phyloP scores from a whole-genome alignment of 2,888 invertebrate species.

The Automeris io region DNA sequence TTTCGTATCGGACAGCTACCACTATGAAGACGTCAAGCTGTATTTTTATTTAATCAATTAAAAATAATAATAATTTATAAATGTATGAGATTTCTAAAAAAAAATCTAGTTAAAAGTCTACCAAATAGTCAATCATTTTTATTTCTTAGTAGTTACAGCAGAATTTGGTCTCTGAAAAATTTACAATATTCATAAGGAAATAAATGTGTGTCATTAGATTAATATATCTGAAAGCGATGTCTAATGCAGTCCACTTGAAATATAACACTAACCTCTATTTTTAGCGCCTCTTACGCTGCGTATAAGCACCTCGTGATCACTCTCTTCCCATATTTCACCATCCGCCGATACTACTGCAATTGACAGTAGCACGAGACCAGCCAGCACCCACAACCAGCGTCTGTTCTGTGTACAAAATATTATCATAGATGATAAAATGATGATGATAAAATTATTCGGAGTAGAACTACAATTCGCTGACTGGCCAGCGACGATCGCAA shows the following conservation, averaged over 20 bases:
- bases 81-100: too few species aligned
- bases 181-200: too few species aligned
- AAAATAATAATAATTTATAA: too few species aligned
- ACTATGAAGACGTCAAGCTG: too few species aligned
- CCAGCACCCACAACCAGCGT: slow-evolving; percentile 59
- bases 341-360: slow-evolving; percentile 73
- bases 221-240: background rate
- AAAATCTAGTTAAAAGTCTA: too few species aligned
- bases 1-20: too few species aligned
- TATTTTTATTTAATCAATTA: too few species aligned
- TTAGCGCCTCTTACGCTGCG: slow-evolving; percentile 88
- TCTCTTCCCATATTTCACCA: slow-evolving; percentile 87
- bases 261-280: slow-evolving; percentile 79
- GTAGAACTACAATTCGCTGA: background rate
- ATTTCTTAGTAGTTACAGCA: too few species aligned
- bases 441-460: background rate
- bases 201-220: background rate
- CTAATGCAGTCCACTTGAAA: background rate
- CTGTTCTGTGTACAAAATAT: slow-evolving; percentile 33
- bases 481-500: background rate
- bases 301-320: slow-evolving; percentile 86
- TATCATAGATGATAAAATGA: background rate
- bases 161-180: too few species aligned
- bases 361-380: slow-evolving; percentile 67
- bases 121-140: too few species aligned